These are phyloP conservation scores for Ptiloglossa arizonensis DNA, from an alignment of 1,140 invertebrate genomes.

Conservation along the genomic window DNA sequence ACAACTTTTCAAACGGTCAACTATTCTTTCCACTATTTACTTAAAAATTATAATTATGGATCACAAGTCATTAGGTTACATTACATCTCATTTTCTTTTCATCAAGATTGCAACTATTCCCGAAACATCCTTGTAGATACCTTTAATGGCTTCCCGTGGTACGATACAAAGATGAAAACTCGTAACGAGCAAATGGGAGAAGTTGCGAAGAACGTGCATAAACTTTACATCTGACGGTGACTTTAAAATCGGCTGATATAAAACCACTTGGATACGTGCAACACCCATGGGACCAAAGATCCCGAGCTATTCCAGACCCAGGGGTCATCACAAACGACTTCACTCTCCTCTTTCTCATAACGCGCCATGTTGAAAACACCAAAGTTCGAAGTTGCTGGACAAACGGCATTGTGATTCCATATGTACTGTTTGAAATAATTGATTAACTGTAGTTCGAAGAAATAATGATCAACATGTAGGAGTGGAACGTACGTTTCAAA, in stretches of 20 bases:
- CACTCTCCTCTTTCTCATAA: conserved; percentile 61
- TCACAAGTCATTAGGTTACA: no score
- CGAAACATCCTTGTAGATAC: background rate
- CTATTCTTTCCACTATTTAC: no score
- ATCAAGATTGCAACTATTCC: background rate
- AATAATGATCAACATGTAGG: no score
- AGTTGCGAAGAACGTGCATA: conserved; percentile 45
- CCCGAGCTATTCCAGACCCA: conserved; percentile 45
- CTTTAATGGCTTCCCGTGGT: background rate
- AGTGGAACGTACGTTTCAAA: no score
- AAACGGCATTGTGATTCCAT: no score
- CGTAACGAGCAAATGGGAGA: conserved; percentile 20
- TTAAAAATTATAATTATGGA: no score
- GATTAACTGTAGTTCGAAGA: no score
- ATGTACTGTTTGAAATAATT: no score
- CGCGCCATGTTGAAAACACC: conserved; percentile 50
- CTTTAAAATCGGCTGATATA: conserved; percentile 73
- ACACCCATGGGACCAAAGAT: conserved; percentile 63
- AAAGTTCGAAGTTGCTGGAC: no score
- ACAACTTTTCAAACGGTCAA: no score
- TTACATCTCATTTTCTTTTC: no score
- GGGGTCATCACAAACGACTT: conserved; percentile 63
- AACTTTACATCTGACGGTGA: conserved; percentile 71
- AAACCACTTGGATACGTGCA: conserved; percentile 70
- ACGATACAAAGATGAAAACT: background rate